Evolutionary conservation across 2,888 invertebrate species (phyloP).

Genomic region (Sarcophaga variegata): DNA sequence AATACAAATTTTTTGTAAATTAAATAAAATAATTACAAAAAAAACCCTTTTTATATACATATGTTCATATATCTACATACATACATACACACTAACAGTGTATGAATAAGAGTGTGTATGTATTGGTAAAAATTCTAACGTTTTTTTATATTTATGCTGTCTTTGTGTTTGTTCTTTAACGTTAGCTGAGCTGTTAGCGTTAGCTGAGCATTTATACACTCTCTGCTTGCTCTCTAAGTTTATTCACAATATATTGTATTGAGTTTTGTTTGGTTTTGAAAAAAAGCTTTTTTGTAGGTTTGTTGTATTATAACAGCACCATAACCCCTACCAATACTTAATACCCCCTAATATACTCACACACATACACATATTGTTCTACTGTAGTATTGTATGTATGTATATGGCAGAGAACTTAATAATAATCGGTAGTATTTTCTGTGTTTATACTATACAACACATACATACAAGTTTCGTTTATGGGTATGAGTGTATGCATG

Average conservation of each 20-base stretch:
- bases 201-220: slow-evolving; percentile 23
- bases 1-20: too few species aligned
- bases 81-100: too few species aligned
- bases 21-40: too few species aligned
- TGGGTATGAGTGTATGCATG: neutral
- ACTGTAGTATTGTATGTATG: neutral
- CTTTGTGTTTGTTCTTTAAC: too few species aligned
- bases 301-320: slow-evolving; percentile 5
- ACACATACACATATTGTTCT: slow-evolving; percentile 24
- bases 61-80: too few species aligned
- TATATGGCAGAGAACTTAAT: neutral
- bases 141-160: too few species aligned
- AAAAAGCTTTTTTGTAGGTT: slow-evolving; percentile 53
- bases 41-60: too few species aligned
- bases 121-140: too few species aligned
- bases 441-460: neutral
- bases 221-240: neutral
- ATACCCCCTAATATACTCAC: slow-evolving; percentile 39
- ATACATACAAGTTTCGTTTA: slow-evolving; percentile 13
- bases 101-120: too few species aligned
- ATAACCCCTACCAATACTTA: slow-evolving; percentile 51
- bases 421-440: too few species aligned
- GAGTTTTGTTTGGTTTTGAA: slow-evolving; percentile 53
- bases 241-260: slow-evolving; percentile 14
- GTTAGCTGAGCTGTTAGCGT: neutral